Conservation (phyloP, 2,888 invertebrate genomes). For the Orthosia gracilis region DNA sequence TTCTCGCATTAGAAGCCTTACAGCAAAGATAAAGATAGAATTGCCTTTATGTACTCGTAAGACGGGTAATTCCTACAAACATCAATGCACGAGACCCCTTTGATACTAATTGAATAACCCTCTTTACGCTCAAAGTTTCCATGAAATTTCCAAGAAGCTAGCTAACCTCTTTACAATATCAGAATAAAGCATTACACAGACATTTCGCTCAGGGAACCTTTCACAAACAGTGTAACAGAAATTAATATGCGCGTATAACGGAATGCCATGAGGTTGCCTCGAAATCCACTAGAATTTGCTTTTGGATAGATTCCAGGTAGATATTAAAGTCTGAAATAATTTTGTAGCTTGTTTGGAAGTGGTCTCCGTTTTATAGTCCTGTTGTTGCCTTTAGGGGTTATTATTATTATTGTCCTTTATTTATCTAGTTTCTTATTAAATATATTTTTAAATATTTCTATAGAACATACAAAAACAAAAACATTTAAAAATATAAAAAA, state of each 20-base stretch:
- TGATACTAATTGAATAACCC: slow-evolving; percentile 38
- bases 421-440: no score
- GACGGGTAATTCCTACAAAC: not conserved
- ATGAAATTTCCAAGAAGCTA: slow-evolving; percentile 36
- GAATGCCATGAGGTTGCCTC: slow-evolving; percentile 53
- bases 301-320: slow-evolving; percentile 67
- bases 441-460: no score
- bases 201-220: slow-evolving; percentile 41
- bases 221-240: slow-evolving; percentile 53
- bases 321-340: slow-evolving; percentile 44
- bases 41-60: not conserved
- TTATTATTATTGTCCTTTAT: no score
- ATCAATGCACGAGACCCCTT: slow-evolving; percentile 20
- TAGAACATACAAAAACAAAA: no score
- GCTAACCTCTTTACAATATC: slow-evolving; percentile 41
- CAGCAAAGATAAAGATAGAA: not conserved
- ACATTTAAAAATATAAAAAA: no score
- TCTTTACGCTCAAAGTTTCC: not conserved
- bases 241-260: slow-evolving; percentile 65
- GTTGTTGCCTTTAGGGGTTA: slow-evolving; percentile 8
- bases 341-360: slow-evolving; percentile 17
- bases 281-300: slow-evolving; percentile 52
- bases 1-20: no score
- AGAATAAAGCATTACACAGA: slow-evolving; percentile 36
- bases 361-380: not conserved